Evolutionary conservation across 1,140 invertebrate species (phyloP).

Genomic region (Scaptodrosophila lebanonensis): DNA sequence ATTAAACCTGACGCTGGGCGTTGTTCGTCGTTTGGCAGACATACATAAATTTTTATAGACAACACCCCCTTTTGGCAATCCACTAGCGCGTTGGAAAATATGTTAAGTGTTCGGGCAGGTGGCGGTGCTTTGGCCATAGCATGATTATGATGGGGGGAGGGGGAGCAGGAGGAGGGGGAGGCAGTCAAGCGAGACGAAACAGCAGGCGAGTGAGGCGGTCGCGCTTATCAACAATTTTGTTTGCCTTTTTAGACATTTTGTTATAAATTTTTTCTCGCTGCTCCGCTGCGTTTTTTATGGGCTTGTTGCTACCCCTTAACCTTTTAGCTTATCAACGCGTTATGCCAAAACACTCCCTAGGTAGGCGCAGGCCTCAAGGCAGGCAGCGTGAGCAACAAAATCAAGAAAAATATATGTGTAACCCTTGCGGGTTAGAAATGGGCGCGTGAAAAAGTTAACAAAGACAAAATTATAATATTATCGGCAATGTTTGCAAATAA

Average conservation of each 20-base stretch:
- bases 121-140: too few species aligned
- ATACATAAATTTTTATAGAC: constrained; percentile 72
- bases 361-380: too few species aligned
- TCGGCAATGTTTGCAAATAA: too few species aligned
- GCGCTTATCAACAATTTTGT: too few species aligned
- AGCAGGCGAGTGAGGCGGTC: constrained; percentile 18
- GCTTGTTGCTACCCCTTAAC: constrained; percentile 38
- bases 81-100: constrained; percentile 37
- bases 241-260: constrained; percentile 43
- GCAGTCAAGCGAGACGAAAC: background rate
- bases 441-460: too few species aligned
- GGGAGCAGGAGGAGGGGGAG: too few species aligned
- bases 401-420: too few species aligned
- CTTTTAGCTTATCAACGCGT: constrained; percentile 66
- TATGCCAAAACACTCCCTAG: constrained; percentile 47
- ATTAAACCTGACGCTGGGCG: constrained; percentile 64
- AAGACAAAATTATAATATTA: too few species aligned
- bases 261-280: too few species aligned
- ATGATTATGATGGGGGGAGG: too few species aligned
- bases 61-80: constrained; percentile 41
- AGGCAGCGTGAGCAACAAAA: too few species aligned
- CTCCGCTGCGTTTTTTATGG: constrained; percentile 7
- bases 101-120: constrained; percentile 55
- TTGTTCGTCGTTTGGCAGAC: constrained; percentile 49
- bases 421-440: too few species aligned